These are phyloP conservation scores for Bolinopsis microptera DNA, from an alignment of 37 sponge, comb jelly and placozoan species.

Conservation along the genomic window DNA sequence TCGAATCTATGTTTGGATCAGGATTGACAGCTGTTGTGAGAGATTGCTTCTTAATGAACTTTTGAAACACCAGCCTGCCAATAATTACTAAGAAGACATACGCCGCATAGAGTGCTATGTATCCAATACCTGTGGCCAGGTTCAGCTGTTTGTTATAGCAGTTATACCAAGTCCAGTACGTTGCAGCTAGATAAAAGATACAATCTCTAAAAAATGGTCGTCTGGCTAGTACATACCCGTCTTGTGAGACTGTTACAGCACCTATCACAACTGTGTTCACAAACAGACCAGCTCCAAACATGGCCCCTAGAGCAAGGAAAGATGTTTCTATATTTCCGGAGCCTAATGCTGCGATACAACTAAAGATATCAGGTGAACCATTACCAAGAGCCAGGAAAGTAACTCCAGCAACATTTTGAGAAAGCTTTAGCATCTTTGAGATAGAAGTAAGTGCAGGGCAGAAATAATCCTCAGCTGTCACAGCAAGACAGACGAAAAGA, in stretches of 20 bases:
- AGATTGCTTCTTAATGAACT: constrained; percentile 69
- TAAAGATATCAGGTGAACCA: constrained; percentile 97
- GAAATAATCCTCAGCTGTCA: constrained; percentile 97
- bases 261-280: constrained; percentile 92
- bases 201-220: constrained; percentile 93
- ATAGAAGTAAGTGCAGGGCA: constrained; percentile 92
- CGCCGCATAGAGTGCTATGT: constrained; percentile 77
- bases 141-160: constrained; percentile 76
- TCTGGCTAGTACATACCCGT: constrained; percentile 80
- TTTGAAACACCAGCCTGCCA: constrained; percentile 82
- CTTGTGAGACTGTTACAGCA: constrained; percentile 73
- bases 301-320: constrained; percentile 88
- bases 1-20: not conserved
- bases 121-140: constrained; percentile 76
- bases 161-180: constrained; percentile 83
- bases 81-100: constrained; percentile 90
- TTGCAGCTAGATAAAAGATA: constrained; percentile 85
- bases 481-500: constrained; percentile 86
- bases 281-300: constrained; percentile 99
- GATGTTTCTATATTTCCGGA: not conserved
- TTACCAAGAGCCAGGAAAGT: constrained; percentile 95
- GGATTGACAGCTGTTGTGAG: not conserved
- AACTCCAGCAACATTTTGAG: constrained; percentile 96
- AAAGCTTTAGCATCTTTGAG: constrained; percentile 79
- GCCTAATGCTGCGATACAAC: constrained; percentile 74